Evolutionary conservation across 2,797 vertebrate genomes (phyloP), one percentile per base, ranked within the genome.

Genomic region (Oryzias dopingdopingensis): DNA sequence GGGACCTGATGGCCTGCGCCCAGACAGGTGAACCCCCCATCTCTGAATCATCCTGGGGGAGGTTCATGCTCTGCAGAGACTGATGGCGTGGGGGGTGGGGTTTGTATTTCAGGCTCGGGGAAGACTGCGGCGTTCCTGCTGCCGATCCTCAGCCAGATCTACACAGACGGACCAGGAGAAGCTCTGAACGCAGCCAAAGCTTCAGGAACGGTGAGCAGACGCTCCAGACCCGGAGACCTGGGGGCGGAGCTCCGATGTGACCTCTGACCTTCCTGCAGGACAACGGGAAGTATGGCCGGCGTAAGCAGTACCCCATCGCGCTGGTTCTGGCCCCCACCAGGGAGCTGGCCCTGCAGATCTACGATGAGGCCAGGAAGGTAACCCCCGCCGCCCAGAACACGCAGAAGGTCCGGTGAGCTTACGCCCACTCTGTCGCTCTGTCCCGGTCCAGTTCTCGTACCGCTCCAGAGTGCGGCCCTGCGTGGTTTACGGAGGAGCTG

Each of bases 331-430:
- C 97, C 80, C 97, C 97, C 51, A 99, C 97, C 52, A 92, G 97
- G 91, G 97, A 99, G 80, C 79, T 99, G 84, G 97, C 97, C 17
- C 91, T 99, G 65, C 96, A 99, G 83, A 99, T 98, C 71, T 98
- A 99, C 43, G 97, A 99, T 58, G 97, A 99, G 84, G 93, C 97
- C 81, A 93, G 97, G 77, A 99, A 99, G 93, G 97, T 99, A 72
- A 32, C 29, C 7, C 7, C 29, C 29, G 29, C 29, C 29, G 8
- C 29, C 29, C 29, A 12, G 29, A 32, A 12, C 29, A 2, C 29
- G 29, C 29, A 7, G 2, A 8, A 2, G 29, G 29, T 32, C 29
- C 29, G 29, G 29, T 7, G 7, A 12, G 10, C 32, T 37, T 10
- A 37, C 32, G 12, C 2, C 10, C 32, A 37, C 32, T 3, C 32